Conservation (phyloP, 2,797 vertebrate genomes). For the Thaleichthys pacificus region DNA sequence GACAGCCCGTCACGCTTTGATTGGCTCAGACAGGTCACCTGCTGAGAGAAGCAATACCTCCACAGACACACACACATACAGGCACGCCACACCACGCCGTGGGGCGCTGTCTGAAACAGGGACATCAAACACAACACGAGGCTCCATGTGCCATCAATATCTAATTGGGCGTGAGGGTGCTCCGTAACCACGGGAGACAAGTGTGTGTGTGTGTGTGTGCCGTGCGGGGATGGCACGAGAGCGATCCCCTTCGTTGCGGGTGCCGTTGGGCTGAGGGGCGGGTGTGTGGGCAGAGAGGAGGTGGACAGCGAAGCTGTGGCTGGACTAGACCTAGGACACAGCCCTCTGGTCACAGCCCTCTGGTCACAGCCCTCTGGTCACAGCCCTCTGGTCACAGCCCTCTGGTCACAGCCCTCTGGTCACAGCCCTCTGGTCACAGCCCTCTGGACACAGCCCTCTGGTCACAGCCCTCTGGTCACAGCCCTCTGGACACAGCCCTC, state of each 20-base stretch:
- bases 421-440: too few relatives aligned
- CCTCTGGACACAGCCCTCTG: too few relatives aligned
- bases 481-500: too few relatives aligned
- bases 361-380: too few relatives aligned
- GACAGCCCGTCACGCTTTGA: constrained; percentile 19
- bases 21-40: constrained; percentile 26
- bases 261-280: neutral
- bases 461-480: too few relatives aligned
- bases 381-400: too few relatives aligned
- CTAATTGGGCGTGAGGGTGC: constrained; percentile 24
- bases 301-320: too few relatives aligned
- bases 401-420: too few relatives aligned
- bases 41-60: constrained; percentile 31
- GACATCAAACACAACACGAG: constrained; percentile 33
- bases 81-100: constrained; percentile 6
- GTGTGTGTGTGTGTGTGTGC: neutral
- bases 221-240: neutral
- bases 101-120: constrained; percentile 20
- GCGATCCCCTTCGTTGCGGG: too few relatives aligned
- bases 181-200: neutral
- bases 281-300: neutral
- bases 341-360: too few relatives aligned
- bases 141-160: constrained; percentile 31
- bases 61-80: neutral
- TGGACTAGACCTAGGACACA: too few relatives aligned